Conservation (phyloP, 2,797 vertebrate species). For the Ctenosaura bakeri region DNA sequence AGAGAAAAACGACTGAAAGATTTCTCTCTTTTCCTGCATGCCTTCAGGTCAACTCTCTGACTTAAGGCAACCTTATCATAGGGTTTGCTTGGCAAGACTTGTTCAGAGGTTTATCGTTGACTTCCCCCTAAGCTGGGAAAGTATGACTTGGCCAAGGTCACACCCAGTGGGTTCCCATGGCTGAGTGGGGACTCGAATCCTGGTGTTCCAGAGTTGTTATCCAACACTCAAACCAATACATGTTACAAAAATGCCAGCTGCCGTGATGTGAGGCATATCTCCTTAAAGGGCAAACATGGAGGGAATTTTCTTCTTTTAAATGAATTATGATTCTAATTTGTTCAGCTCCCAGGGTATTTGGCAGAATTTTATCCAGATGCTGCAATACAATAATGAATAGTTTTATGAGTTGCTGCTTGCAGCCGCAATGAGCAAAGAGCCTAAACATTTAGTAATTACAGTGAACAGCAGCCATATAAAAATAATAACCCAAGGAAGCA, state of each 20-base stretch:
- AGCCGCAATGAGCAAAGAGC: not conserved
- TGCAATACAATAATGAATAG: not conserved
- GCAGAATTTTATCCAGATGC: not conserved
- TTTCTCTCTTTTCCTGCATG: too few species aligned
- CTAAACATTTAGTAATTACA: not conserved
- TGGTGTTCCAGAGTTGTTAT: too few species aligned
- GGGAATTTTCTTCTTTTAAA: not conserved
- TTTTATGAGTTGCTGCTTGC: not conserved
- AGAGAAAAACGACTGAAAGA: not conserved
- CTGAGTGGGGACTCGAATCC: too few species aligned
- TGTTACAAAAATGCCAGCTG: not conserved
- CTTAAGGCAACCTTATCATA: too few species aligned
- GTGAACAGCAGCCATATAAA: conserved; percentile 27
- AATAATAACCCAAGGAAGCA: not conserved
- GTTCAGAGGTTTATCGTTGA: too few species aligned
- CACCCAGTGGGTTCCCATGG: too few species aligned
- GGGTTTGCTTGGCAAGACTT: too few species aligned
- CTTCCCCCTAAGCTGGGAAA: too few species aligned
- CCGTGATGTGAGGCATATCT: not conserved
- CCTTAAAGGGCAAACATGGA: not conserved
- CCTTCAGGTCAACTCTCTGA: too few species aligned
- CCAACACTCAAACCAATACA: not conserved
- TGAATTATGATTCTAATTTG: not conserved
- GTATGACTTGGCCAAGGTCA: too few species aligned
- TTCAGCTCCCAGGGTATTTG: not conserved